A percentile compares a stretch with the other conserved stretches of the same genome.
These are phyloP conservation scores for Microtus pennsylvanicus DNA, from an alignment of 2,113 vertebrate species.

Conservation along the genomic window DNA sequence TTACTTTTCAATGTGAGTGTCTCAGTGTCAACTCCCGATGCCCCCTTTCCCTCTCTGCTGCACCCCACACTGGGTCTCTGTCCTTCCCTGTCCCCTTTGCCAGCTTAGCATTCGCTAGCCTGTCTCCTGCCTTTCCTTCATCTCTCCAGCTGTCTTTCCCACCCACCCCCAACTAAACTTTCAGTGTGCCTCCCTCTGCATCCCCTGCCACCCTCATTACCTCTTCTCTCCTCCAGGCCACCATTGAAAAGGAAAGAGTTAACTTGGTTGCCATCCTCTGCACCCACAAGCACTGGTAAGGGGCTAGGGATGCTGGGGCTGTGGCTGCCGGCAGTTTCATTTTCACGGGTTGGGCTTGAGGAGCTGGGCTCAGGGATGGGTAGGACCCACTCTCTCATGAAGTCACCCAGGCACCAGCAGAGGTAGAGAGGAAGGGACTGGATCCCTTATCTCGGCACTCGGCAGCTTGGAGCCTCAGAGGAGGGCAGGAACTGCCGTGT, in stretches of 20 bases:
- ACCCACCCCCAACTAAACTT: not conserved
- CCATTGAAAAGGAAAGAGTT: slow-evolving; percentile 92
- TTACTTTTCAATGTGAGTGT: not conserved
- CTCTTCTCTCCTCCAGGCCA: slow-evolving; percentile 86
- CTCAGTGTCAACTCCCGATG: not conserved
- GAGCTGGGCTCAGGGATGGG: not conserved
- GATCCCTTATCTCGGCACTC: too few relatives aligned
- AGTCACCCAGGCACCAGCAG: not conserved
- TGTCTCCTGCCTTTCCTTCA: too few relatives aligned
- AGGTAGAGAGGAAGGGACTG: not conserved
- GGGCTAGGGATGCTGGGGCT: not conserved
- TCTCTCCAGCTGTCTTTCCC: too few relatives aligned
- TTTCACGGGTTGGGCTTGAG: not conserved
- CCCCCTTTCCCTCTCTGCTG: not conserved
- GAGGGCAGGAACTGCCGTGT: not conserved
- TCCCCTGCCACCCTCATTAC: not conserved
- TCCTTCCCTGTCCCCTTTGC: not conserved
- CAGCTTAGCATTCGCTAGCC: not conserved
- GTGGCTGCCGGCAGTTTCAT: fast-evolving
- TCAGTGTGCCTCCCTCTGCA: not conserved
- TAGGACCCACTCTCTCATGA: not conserved
- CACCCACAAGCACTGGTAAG: slow-evolving; percentile 99
- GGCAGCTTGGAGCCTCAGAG: not conserved
- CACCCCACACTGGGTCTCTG: not conserved
- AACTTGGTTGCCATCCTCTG: slow-evolving; percentile 95